These are phyloP conservation scores for Dryas iulia DNA, from an alignment of 1,140 invertebrate genomes.

Conservation along the genomic window DNA sequence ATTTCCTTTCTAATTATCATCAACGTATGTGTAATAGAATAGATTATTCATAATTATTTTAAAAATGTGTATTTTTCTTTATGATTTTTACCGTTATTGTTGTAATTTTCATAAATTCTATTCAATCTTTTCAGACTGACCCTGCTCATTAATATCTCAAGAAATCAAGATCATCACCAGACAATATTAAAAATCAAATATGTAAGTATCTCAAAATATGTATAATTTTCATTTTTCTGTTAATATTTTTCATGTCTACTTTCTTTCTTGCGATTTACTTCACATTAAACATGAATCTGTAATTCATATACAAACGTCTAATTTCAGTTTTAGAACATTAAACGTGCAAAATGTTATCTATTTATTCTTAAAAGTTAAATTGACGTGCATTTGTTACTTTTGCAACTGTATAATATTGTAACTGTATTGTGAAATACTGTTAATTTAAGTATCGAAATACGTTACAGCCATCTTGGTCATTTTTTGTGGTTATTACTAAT, in stretches of 20 bases:
- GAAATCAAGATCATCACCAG: conserved; percentile 53
- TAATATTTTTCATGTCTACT: not conserved
- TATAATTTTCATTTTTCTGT: not conserved
- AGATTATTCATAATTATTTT: not conserved
- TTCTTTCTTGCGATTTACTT: not conserved
- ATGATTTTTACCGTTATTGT: not conserved
- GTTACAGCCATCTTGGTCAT: not conserved
- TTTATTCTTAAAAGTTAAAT: too few species aligned
- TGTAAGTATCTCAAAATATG: conserved; percentile 49
- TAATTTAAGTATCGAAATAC: not conserved
- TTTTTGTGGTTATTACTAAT: not conserved
- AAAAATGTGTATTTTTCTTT: not conserved
- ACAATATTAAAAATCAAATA: conserved; percentile 40
- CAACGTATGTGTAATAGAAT: not conserved
- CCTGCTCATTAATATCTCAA: conserved; percentile 60
- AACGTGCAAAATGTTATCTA: not conserved
- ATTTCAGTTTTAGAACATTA: too few species aligned
- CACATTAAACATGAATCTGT: not conserved
- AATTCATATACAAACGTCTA: not conserved
- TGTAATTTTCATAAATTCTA: not conserved
- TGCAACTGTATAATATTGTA: too few species aligned
- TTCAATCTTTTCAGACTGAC: conserved; percentile 49
- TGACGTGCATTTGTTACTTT: too few species aligned
- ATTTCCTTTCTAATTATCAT: not conserved
- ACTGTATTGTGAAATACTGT: not conserved